These are phyloP conservation scores for Gasterosteus nipponicus DNA, from an alignment of 2,113 vertebrate genomes.

Conservation along the genomic window DNA sequence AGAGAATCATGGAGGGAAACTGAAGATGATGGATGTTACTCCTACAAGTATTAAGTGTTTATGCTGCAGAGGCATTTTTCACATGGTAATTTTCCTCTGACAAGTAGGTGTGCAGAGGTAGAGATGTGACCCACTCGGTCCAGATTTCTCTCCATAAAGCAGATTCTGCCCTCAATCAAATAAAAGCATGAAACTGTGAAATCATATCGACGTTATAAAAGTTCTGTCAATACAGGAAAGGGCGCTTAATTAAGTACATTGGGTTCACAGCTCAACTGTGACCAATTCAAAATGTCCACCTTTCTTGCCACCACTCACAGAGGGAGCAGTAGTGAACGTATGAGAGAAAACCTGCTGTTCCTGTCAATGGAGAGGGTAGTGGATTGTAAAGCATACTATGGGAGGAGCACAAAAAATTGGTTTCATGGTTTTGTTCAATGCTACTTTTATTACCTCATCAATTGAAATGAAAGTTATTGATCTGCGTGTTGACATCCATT, in stretches of 20 bases:
- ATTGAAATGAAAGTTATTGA: neutral
- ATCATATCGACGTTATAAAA: conserved; percentile 52
- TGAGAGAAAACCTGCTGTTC: conserved; percentile 5
- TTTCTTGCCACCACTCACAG: conserved; percentile 21
- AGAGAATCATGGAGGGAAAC: conserved; percentile 21
- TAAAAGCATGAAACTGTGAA: conserved; percentile 42
- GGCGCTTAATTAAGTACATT: conserved; percentile 56
- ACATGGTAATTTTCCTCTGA: conserved; percentile 57
- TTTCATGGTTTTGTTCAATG: neutral
- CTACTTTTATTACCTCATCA: neutral
- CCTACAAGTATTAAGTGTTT: conserved; percentile 27
- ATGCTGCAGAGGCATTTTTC: conserved; percentile 41
- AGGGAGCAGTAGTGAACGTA: conserved; percentile 20
- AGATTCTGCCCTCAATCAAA: conserved; percentile 43
- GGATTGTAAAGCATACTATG: neutral
- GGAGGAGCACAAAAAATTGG: neutral
- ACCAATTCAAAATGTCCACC: conserved; percentile 36
- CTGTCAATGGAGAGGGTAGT: neutral
- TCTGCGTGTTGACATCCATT: neutral
- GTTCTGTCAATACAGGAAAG: conserved; percentile 47
- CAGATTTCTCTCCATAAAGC: conserved; percentile 27
- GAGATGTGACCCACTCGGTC: conserved; percentile 43
- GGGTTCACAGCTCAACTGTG: conserved; percentile 40
- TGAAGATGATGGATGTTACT: conserved; percentile 58
- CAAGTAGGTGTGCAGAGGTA: conserved; percentile 29